Evolutionary conservation across 2,888 invertebrate genomes (phyloP).

Genomic region (Drosophila algonquin): DNA sequence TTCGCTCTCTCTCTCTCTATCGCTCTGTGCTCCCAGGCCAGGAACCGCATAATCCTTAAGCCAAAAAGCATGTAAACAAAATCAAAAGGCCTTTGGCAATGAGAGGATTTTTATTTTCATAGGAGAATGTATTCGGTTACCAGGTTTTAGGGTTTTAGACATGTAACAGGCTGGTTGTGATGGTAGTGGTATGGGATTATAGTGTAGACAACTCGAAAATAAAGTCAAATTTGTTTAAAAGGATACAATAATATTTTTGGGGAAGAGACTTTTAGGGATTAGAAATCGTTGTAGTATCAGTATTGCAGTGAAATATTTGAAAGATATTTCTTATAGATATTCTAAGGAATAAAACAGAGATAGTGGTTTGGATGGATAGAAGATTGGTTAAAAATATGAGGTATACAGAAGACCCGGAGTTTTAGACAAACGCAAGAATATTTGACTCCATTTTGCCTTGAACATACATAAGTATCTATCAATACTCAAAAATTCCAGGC

Average conservation of each 20-base stretch:
- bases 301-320: no score
- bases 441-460: background rate
- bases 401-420: background rate
- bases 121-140: background rate
- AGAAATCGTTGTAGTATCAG: background rate
- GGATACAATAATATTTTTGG: background rate
- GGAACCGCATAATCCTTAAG: constrained; percentile 60
- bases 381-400: no score
- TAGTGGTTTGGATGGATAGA: background rate
- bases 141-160: background rate
- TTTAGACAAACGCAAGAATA: background rate
- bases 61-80: constrained; percentile 51
- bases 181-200: background rate
- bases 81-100: constrained; percentile 42
- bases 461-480: background rate
- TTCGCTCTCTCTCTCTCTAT: constrained; percentile 8
- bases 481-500: no score
- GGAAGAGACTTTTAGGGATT: background rate
- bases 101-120: constrained; percentile 11
- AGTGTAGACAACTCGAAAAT: background rate
- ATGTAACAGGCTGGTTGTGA: background rate
- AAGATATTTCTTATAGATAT: background rate
- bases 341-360: background rate
- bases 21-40: no score
- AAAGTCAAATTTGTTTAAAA: background rate